Percentiles rank a stretch among this genome's conserved stretches.
Conservation (phyloP, 2,113 vertebrate genomes). For the Laticauda laticaudata region DNA sequence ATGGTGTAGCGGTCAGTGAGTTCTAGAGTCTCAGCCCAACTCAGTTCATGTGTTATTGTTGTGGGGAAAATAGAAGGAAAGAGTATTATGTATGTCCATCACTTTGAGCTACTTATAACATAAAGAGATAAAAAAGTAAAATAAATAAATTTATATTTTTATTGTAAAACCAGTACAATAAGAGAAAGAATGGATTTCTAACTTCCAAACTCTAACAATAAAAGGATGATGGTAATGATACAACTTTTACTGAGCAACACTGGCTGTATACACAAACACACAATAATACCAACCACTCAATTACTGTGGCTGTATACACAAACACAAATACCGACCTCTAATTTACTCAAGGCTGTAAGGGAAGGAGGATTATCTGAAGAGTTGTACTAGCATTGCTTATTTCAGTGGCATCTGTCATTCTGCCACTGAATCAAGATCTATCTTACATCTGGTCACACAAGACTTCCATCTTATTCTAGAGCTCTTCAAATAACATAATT, state of each 20-base stretch:
- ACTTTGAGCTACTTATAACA: neutral
- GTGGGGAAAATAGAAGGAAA: neutral
- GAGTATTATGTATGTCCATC: neutral
- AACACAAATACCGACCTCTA: no score
- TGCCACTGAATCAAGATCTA: neutral
- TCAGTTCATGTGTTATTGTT: neutral
- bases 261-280: neutral
- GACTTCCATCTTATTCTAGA: neutral
- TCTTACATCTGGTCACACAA: neutral
- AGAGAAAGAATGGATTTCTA: neutral
- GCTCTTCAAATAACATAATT: neutral
- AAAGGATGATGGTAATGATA: neutral
- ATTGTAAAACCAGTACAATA: neutral
- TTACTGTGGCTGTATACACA: neutral
- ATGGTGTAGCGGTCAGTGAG: neutral
- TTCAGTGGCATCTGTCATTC: neutral
- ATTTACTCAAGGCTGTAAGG: neutral
- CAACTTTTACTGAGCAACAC: neutral
- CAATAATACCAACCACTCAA: neutral
- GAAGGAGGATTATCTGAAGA: neutral
- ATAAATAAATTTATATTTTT: neutral
- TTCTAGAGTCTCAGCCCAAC: neutral
- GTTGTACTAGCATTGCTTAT: neutral
- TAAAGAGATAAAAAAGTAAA: neutral
- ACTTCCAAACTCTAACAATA: neutral